These are phyloP conservation scores for Atrichornis clamosus DNA, from an alignment of 2,113 vertebrate genomes.

Conservation along the genomic window DNA sequence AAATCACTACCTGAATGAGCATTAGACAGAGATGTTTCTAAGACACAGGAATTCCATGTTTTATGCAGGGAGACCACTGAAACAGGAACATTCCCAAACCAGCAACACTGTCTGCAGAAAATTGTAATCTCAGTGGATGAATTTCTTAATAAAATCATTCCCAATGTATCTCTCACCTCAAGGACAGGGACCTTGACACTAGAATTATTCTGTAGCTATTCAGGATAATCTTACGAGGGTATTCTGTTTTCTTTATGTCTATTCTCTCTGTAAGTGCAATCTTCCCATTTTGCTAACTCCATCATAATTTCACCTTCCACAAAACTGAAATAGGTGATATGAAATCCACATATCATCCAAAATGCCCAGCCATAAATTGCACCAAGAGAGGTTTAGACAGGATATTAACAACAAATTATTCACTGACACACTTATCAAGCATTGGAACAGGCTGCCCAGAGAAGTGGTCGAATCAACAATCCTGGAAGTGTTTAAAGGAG, in stretches of 20 bases:
- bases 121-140: rapidly evolving
- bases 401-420: not conserved
- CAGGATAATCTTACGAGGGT: not conserved
- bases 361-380: not conserved
- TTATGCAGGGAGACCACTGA: not conserved
- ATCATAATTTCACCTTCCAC: rapidly evolving
- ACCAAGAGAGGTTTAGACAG: not conserved
- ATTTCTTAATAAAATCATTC: not conserved
- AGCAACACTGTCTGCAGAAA: not conserved
- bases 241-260: not conserved
- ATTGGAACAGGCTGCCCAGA: not conserved
- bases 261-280: not conserved
- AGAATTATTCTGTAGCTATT: not conserved
- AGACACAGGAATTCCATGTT: not conserved
- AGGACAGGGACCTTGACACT: not conserved
- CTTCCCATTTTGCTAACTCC: not conserved
- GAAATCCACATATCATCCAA: not conserved
- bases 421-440: not conserved
- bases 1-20: rapidly evolving
- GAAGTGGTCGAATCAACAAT: not conserved
- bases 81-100: not conserved
- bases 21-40: not conserved
- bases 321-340: not conserved
- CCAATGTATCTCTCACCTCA: not conserved
- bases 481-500: not conserved